Base-by-base conservation (phyloP, 2,113 vertebrate species). In the Misgurnus anguillicaudatus region DNA sequence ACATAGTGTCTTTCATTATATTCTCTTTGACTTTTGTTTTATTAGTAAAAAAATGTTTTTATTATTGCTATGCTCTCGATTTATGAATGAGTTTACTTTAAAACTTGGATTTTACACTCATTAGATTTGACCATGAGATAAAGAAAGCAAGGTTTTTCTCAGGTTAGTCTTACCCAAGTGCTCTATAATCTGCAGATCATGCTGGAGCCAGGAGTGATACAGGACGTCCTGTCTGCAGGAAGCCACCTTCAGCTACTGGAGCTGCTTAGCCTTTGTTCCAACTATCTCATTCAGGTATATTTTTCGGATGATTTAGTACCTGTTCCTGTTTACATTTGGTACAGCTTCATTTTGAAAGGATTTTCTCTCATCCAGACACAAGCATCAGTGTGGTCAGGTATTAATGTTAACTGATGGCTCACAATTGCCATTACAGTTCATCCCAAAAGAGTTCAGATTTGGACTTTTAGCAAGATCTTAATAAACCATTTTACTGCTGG, bases 161-260 rank as follows among this genome's bases (percentile, higher is more conserved):
- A 24, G 9, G 19, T 21, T 75, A 62, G 24, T 69, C 21, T 65
- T 24, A 24, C 48, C 31, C 24, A 1, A 8, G 39, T 36, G 7
- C 16, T 73, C 38, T 79, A 31, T 51, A 14, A 14, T 47, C 4
- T 47, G 11, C 57, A 98, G 97, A 96, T 98, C 82, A 86, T 97
- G 74, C 87, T 99, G 92, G 97, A 98, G 86, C 97, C 97, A 6
- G 94, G 93, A 0, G 94, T 97, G 84, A 95, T 99, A 85, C 97
- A 98, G 87, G 97, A 99, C 19, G 96, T 99, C 75, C 86, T 98
- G 85, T 96, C 96, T 80, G 97, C 97, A 83, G 97, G 97, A 58
- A 99, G 97, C 87, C 97, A 99, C 87, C 94, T 99, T 72, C 97
- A 99, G 90, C 88, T 99, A 77, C 91, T 98, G 91, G 97, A 99